Evolutionary conservation across 2,113 vertebrate species (phyloP).

Genomic region (Xiphophorus hellerii): DNA sequence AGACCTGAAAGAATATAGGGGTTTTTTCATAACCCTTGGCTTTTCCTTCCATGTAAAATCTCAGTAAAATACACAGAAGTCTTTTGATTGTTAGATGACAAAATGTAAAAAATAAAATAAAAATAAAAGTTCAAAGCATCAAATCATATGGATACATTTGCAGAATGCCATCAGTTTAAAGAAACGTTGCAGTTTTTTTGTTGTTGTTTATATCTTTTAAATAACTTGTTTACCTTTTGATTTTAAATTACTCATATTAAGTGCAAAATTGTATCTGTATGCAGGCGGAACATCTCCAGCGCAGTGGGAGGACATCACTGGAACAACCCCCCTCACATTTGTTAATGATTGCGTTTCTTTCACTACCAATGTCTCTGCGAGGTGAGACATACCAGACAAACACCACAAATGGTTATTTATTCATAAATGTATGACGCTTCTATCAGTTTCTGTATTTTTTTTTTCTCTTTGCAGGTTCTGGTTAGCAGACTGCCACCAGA

Average conservation of each 20-base stretch:
- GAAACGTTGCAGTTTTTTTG: neutral
- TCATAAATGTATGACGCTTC: neutral
- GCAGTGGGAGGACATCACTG: constrained; percentile 99
- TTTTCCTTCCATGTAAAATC: no score
- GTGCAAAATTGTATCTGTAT: neutral
- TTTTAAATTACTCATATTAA: neutral
- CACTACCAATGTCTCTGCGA: constrained; percentile 96
- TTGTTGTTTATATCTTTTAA: neutral
- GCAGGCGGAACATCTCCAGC: constrained; percentile 96
- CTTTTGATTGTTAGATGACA: no score
- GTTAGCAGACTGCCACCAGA: constrained; percentile 97
- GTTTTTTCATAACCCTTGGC: no score
- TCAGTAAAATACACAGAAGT: no score
- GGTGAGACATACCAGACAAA: constrained; percentile 52
- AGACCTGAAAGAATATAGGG: no score
- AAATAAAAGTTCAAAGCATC: neutral
- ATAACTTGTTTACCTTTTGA: no score
- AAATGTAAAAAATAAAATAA: no score
- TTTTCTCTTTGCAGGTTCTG: constrained; percentile 84
- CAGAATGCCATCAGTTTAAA: neutral
- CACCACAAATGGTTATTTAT: neutral
- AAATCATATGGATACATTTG: neutral
- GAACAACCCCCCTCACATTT: constrained; percentile 95
- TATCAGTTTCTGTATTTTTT: neutral
- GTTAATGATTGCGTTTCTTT: constrained; percentile 95